Base-by-base conservation (phyloP, 2,888 invertebrate species). In the Rhyacophila evoluta region DNA sequence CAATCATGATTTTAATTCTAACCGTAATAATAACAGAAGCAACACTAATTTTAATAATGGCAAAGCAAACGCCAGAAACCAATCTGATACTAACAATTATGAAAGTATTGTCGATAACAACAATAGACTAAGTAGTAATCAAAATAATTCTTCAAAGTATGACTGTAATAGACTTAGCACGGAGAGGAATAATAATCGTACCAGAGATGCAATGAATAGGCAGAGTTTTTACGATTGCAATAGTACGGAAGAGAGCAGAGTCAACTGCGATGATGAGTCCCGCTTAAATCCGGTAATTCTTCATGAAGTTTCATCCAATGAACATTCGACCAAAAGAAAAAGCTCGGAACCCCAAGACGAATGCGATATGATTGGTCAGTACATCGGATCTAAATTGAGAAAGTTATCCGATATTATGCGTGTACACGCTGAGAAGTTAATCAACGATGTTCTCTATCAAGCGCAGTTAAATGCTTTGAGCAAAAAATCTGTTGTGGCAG, bases 381-480 rank as follows among this genome's bases (percentile, higher is more conserved):
- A 55, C 10, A 55, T 55, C 1, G 55, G 55, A 19, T 55, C 55
- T 6, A 55, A 55, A 19, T 55, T 55, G 55, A 55, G 55, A 19
- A 55, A 55, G 10, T 10, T 55, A 8, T 55, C 55, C 1, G 19
- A 55, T 25, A 55, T 55, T 55, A 55, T 55, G 55, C 55, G 55
- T 8, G 55, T 55, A 1, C 55, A 55, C 55, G 55, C 55, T 10
- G 55, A 55, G 25, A 55, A 55, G 55, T 55, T 55, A 10, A 55
- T 55, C 25, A 55, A 55, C 19, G 55, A 55, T n/a, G 55, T 55
- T 19, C 55, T 55, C 8, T 55, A 55, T n/a, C 55, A 55, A 55
- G 55, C 55, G 19, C 55, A 55, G 8, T 25, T 55, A 4, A 55
- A 55, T 12, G 55, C 55, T 8, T 19, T 55, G 55, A 55, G 55